Evolutionary conservation across 2,888 invertebrate species (phyloP).

Genomic region (Eupithecia dodoneata): DNA sequence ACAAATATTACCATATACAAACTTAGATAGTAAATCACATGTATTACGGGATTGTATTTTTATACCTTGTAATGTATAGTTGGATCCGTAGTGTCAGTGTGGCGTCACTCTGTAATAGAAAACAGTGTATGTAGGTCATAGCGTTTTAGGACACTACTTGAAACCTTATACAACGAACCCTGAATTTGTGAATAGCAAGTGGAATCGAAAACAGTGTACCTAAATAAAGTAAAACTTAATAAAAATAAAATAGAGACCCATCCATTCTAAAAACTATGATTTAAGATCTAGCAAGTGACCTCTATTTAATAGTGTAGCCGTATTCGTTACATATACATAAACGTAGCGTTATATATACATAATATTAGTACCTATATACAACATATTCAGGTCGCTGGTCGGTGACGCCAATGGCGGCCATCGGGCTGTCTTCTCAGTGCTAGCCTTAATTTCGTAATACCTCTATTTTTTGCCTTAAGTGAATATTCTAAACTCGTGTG

Average conservation of each 20-base stretch:
- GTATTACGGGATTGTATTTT: conserved; percentile 15
- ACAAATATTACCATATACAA: neutral
- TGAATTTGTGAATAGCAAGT: neutral
- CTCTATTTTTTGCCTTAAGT: conserved; percentile 27
- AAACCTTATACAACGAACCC: conserved; percentile 19
- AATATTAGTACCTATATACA: neutral
- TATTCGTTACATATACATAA: neutral
- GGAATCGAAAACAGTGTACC: neutral
- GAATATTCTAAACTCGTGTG: conserved; percentile 36
- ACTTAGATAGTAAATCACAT: neutral
- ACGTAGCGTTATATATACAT: neutral
- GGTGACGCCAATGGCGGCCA: neutral
- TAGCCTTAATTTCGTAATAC: conserved; percentile 42
- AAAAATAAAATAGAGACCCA: neutral
- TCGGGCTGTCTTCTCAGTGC: conserved; percentile 55
- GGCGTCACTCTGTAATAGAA: conserved; percentile 8
- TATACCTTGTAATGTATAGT: conserved; percentile 18
- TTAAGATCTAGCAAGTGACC: neutral
- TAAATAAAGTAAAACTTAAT: neutral
- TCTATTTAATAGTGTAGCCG: neutral
- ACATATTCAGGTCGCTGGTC: neutral
- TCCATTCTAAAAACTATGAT: neutral
- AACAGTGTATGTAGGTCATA: neutral
- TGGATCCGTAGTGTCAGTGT: conserved; percentile 12
- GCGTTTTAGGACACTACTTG: conserved; percentile 3